These are phyloP conservation scores for Redunca redunca DNA, from an alignment of 2,113 vertebrate species.

Conservation along the genomic window DNA sequence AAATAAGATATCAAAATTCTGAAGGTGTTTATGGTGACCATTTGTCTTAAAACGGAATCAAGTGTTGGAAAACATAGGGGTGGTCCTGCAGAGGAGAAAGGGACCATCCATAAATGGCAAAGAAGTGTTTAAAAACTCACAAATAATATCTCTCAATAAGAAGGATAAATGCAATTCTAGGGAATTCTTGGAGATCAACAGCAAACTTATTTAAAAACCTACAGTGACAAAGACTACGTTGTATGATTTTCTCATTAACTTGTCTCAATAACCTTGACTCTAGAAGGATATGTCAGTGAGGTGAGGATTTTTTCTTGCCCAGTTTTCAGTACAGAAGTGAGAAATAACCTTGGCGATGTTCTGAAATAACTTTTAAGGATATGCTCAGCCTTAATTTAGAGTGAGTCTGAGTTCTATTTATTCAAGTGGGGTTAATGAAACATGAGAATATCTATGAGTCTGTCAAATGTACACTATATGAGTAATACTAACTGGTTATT, in stretches of 20 bases:
- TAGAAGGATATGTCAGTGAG: not conserved
- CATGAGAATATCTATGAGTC: not conserved
- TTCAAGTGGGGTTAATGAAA: not conserved
- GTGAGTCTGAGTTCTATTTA: not conserved
- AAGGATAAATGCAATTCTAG: not conserved
- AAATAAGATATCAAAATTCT: not conserved
- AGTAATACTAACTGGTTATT: not conserved
- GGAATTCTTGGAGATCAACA: not conserved
- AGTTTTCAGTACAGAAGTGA: not conserved
- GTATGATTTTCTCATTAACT: conserved; percentile 29
- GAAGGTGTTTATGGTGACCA: not conserved
- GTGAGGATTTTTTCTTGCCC: not conserved
- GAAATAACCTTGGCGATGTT: not conserved
- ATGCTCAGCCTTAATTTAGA: not conserved
- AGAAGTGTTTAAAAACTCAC: not conserved
- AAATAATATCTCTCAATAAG: not conserved
- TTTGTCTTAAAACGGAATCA: not conserved
- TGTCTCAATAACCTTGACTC: not conserved
- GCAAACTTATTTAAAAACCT: not conserved
- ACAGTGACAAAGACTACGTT: not conserved
- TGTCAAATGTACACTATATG: not conserved
- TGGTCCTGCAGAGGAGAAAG: not conserved
- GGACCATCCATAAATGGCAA: not conserved
- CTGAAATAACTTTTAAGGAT: not conserved
- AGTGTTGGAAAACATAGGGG: not conserved